A percentile compares a stretch with the other conserved stretches of the same genome.
These are phyloP conservation scores for Aelia acuminata DNA, from an alignment of 2,888 invertebrate genomes.

Conservation along the genomic window DNA sequence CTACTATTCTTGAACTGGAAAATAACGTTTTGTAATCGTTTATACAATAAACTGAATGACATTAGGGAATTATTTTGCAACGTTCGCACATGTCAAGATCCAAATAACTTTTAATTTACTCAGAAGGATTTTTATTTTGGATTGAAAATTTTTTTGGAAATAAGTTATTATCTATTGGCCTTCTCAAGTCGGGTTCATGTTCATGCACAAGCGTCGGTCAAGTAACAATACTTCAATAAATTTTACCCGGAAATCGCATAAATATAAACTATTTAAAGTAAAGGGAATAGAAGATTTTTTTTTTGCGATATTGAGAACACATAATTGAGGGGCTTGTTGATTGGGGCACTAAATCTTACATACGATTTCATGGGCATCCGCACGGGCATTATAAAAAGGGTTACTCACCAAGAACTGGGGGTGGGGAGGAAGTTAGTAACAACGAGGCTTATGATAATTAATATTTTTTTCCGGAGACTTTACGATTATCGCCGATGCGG, in stretches of 20 bases:
- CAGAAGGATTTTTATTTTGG: too few species aligned
- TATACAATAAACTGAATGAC: too few species aligned
- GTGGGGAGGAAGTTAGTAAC: neutral
- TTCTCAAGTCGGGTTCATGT: too few species aligned
- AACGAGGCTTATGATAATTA: constrained; percentile 44
- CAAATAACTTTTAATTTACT: too few species aligned
- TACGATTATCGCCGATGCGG: constrained; percentile 7
- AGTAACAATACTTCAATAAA: too few species aligned
- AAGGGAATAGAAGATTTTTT: too few species aligned
- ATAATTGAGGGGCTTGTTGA: neutral
- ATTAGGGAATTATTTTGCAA: too few species aligned
- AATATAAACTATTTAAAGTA: neutral
- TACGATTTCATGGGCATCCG: neutral
- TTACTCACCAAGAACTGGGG: neutral
- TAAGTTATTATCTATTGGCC: too few species aligned
- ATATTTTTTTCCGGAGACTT: constrained; percentile 13
- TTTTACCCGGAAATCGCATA: neutral
- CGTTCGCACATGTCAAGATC: too few species aligned
- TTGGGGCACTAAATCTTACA: neutral
- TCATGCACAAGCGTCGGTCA: too few species aligned
- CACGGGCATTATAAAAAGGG: neutral
- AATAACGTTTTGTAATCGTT: too few species aligned
- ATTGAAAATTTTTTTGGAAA: too few species aligned
- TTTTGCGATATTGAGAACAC: neutral
- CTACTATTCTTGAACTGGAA: neutral